Conservation (phyloP, 53 echinoderm and acorn worm species). For the Stichopus horrens region DNA sequence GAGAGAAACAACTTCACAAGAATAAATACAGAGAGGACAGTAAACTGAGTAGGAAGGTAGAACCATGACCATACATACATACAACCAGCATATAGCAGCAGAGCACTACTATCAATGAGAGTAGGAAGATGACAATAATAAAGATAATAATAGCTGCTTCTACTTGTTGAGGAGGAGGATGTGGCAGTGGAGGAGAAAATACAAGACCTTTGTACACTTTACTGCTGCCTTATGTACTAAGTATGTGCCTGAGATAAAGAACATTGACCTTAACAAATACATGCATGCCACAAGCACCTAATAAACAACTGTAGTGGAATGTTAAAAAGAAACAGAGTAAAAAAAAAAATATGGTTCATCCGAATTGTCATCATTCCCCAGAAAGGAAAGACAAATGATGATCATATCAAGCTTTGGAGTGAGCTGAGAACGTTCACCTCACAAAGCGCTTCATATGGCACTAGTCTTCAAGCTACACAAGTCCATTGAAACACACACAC, state of each 20-base stretch:
- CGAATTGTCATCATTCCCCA: neutral
- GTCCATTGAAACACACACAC: neutral
- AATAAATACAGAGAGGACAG: too few species aligned
- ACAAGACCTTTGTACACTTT: neutral
- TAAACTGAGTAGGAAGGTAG: too few species aligned
- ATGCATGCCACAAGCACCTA: constrained; percentile 3
- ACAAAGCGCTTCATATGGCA: too few species aligned
- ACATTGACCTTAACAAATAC: neutral
- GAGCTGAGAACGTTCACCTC: too few species aligned
- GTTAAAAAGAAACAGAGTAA: neutral
- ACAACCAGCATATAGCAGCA: too few species aligned
- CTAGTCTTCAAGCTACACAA: neutral
- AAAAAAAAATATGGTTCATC: neutral
- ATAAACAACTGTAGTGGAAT: neutral
- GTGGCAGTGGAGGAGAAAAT: too few species aligned
- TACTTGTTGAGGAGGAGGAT: too few species aligned
- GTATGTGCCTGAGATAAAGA: constrained; percentile 1
- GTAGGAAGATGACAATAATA: too few species aligned
- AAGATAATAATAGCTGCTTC: too few species aligned
- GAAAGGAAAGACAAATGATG: neutral
- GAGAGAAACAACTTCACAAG: too few species aligned
- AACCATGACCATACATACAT: too few species aligned
- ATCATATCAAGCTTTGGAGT: neutral
- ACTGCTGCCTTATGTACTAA: neutral
- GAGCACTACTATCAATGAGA: too few species aligned